Percentiles rank a stretch among this genome's conserved stretches.
phyloP scores from a whole-genome alignment of 2,888 invertebrate genomes.

The Epinotia demarniana region DNA sequence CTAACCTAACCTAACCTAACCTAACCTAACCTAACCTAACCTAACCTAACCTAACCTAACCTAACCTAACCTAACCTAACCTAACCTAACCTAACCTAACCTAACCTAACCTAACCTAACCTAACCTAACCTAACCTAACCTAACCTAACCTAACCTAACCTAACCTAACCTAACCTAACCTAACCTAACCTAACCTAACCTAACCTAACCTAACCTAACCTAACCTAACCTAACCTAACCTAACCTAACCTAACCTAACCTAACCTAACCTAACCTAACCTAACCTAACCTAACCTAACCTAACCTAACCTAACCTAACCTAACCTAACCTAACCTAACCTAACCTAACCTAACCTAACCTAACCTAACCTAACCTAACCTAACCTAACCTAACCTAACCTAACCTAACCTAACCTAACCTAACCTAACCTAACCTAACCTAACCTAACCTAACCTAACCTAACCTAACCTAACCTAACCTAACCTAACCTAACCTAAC shows the following conservation, averaged over 20 bases:
- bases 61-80: constrained; percentile 48
- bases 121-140: constrained; percentile 45
- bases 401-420: no score
- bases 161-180: constrained; percentile 46
- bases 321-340: no score
- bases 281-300: no score
- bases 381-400: no score
- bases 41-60: constrained; percentile 49
- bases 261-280: constrained; percentile 46
- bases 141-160: constrained; percentile 47
- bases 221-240: constrained; percentile 46
- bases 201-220: constrained; percentile 46
- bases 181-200: constrained; percentile 45
- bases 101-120: constrained; percentile 43
- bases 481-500: no score
- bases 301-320: no score
- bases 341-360: no score
- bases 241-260: constrained; percentile 47
- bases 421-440: no score
- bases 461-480: no score
- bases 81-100: constrained; percentile 46
- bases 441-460: no score
- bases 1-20: no score
- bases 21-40: constrained; percentile 50
- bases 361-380: no score